phyloP scores from a whole-genome alignment of 2,113 vertebrate genomes.

The Zeus faber region DNA sequence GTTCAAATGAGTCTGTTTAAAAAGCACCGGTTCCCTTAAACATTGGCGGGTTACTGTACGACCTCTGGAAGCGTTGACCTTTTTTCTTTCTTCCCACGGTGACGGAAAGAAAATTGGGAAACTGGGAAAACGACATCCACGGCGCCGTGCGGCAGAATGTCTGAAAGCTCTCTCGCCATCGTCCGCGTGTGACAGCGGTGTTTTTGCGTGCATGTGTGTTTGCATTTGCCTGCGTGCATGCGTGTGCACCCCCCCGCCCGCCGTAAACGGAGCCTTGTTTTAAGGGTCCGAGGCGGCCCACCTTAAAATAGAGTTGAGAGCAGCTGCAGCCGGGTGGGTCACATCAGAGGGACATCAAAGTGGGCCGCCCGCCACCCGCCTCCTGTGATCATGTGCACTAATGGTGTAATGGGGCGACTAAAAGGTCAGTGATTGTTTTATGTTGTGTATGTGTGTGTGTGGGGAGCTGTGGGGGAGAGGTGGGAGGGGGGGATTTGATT shows the following conservation, averaged over 20 bases:
- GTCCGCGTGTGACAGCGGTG: background rate
- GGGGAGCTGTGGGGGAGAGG: background rate
- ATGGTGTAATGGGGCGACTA: slow-evolving; percentile 65
- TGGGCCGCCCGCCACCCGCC: slow-evolving; percentile 37
- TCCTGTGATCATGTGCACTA: slow-evolving; percentile 70
- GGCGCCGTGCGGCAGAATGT: slow-evolving; percentile 1
- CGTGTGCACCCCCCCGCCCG: too few relatives aligned
- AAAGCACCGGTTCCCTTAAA: too few relatives aligned
- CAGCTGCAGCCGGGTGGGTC: slow-evolving; percentile 73
- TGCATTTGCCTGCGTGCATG: slow-evolving; percentile 7
- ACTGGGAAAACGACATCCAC: too few relatives aligned
- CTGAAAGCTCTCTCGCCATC: background rate
- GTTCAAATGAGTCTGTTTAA: slow-evolving; percentile 9
- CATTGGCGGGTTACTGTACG: too few relatives aligned
- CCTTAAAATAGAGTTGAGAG: slow-evolving; percentile 73
- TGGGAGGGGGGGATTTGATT: background rate
- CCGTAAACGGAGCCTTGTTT: slow-evolving; percentile 56
- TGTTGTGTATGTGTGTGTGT: slow-evolving; percentile 25
- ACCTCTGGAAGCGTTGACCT: too few relatives aligned
- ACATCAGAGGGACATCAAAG: slow-evolving; percentile 73
- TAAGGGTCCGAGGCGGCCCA: slow-evolving; percentile 51
- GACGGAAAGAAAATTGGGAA: too few relatives aligned
- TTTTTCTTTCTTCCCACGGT: too few relatives aligned
- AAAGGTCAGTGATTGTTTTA: slow-evolving; percentile 78
- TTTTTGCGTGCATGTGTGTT: background rate